Evolutionary conservation across 2,797 vertebrate species (phyloP), one percentile per base, ranked within the genome.

Genomic region (Centroberyx gerrardi): DNA sequence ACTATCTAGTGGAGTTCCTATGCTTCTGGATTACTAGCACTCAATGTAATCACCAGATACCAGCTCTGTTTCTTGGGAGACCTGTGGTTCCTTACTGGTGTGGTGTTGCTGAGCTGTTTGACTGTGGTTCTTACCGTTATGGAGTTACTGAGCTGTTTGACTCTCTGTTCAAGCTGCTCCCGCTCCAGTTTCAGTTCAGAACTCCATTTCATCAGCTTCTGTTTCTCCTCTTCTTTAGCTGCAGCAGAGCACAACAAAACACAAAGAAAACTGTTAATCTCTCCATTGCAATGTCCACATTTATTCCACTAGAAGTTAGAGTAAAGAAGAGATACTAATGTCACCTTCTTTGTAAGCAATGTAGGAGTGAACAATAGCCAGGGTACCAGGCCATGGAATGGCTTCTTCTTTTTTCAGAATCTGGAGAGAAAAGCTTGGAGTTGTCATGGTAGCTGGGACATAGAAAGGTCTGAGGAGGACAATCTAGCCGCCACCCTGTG

Each of bases 141-240:
- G 62, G 97, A 99, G 94, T 92, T 97, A 93, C 97, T 99, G 93
- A 99, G 97, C 87, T 97, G 97, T 86, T 99, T 99, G 88, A 99
- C 97, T 93, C 97, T 95, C 93, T 98, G 98, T 80, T 99, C 98
- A 90, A 99, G 93, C 69, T 99, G 97, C 90, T 99, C 98, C 61
- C 98, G 94, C 91, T 99, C 98, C 91, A 98, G 95, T 78, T 98
- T 98, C 92, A 99, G 96, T 79, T 99, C 98, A 76, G 97, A 95
- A 86, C 98, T 99, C 98, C 98, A 99, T 83, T 99, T 99, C 92
- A 98, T 95, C 91, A 99, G 93, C 88, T 98, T 99, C 94, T 96
- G 98, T 85, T 99, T 99, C 93, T 99, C 98, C 83, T 99, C 98
- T 88, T 99, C 98, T 97, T 99, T 99, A 90, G 98, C 98, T 99